Percentiles rank a stretch among this genome's conserved stretches.
Evolutionary conservation across 2,113 vertebrate species (phyloP).

Genomic region (Oreamnos americanus): DNA sequence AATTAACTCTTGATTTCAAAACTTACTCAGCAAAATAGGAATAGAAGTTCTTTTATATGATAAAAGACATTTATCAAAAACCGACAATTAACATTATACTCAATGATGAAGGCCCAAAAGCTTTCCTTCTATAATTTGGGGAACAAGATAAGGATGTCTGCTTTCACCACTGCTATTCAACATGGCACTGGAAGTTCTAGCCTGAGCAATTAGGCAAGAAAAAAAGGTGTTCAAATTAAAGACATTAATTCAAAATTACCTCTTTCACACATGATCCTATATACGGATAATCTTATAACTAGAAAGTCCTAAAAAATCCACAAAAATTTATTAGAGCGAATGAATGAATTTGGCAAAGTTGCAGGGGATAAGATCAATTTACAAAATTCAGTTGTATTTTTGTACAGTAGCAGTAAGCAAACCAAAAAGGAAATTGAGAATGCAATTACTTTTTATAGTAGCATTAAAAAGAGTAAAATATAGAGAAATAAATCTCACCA

Average conservation of each 20-base stretch:
- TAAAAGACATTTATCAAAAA: background rate
- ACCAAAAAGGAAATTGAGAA: background rate
- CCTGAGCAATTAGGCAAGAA: background rate
- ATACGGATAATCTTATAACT: background rate
- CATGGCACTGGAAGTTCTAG: background rate
- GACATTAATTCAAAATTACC: background rate
- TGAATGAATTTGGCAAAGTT: background rate
- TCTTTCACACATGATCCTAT: background rate
- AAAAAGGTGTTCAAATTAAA: background rate
- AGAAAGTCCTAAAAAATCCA: background rate
- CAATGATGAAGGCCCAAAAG: background rate
- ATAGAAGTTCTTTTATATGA: background rate
- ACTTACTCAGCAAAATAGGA: background rate
- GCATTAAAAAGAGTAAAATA: background rate
- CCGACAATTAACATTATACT: background rate
- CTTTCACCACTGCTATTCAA: background rate
- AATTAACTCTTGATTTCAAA: slow-evolving; percentile 8
- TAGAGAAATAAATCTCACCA: background rate
- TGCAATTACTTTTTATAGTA: background rate
- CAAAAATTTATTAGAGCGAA: background rate
- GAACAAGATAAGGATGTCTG: background rate
- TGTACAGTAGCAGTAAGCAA: background rate
- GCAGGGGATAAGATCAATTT: background rate
- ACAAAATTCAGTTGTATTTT: background rate
- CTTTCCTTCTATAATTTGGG: background rate